Percentiles rank a stretch among this genome's conserved stretches.
phyloP scores from a whole-genome alignment of 2,113 vertebrate genomes.

The Megalops atlanticus region DNA sequence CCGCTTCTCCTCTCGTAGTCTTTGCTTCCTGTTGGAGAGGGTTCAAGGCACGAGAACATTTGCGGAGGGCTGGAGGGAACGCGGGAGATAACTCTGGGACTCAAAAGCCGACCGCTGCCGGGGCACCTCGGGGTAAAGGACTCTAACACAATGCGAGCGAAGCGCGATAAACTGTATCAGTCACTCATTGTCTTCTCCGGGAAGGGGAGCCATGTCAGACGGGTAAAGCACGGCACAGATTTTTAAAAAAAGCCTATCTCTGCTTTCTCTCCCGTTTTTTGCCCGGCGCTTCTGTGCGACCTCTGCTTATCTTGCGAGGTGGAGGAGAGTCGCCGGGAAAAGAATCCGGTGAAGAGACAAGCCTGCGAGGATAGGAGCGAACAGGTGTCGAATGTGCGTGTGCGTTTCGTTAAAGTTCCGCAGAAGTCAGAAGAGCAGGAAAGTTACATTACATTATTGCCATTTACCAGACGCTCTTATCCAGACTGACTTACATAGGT shows the following conservation, averaged over 20 bases:
- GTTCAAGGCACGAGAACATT: neutral
- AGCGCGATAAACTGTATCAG: slow-evolving; percentile 64
- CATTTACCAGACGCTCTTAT: too few species aligned
- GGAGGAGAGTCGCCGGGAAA: slow-evolving; percentile 50
- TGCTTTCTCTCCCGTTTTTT: slow-evolving; percentile 51
- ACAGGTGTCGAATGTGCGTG: neutral
- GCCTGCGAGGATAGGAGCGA: neutral
- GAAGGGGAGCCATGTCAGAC: slow-evolving; percentile 55
- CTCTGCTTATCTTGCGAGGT: slow-evolving; percentile 69
- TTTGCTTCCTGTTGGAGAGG: neutral
- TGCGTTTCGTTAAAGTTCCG: slow-evolving; percentile 3
- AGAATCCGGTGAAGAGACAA: slow-evolving; percentile 42
- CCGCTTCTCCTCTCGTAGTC: too few species aligned
- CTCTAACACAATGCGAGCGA: slow-evolving; percentile 60
- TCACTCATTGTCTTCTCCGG: slow-evolving; percentile 64
- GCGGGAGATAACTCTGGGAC: slow-evolving; percentile 30
- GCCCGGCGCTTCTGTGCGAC: slow-evolving; percentile 58
- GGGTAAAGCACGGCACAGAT: slow-evolving; percentile 72
- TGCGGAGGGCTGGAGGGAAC: slow-evolving; percentile 33
- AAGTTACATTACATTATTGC: too few species aligned
- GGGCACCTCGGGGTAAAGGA: slow-evolving; percentile 48
- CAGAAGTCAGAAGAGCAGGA: too few species aligned
- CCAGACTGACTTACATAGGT: too few species aligned
- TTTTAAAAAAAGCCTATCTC: slow-evolving; percentile 56
- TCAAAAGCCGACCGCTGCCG: slow-evolving; percentile 56